A percentile compares a stretch with the other conserved stretches of the same genome.
These are phyloP conservation scores for Lamellibrachia columna DNA, from an alignment of 2,888 invertebrate genomes.

Conservation along the genomic window DNA sequence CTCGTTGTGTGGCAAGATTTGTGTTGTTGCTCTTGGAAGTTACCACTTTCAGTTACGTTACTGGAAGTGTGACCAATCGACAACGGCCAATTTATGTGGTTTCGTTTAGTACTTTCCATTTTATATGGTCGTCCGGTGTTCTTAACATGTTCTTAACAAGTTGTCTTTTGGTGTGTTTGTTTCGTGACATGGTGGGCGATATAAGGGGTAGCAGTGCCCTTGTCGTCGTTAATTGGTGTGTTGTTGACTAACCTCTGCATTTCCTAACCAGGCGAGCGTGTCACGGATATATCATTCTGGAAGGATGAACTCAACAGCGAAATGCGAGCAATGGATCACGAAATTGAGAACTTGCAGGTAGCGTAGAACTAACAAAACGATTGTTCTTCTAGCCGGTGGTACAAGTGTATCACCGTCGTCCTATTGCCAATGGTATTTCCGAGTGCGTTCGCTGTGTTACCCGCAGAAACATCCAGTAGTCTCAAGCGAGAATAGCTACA, in stretches of 20 bases:
- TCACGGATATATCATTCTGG: slow-evolving; percentile 92
- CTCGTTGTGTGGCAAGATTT: not conserved
- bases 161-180: not conserved
- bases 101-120: not conserved
- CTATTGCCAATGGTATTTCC: not conserved
- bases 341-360: slow-evolving; percentile 82
- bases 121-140: not conserved
- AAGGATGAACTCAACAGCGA: slow-evolving; percentile 85
- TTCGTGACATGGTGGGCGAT: not conserved
- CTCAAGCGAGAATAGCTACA: not conserved
- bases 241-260: slow-evolving; percentile 9
- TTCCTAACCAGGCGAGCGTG: slow-evolving; percentile 73
- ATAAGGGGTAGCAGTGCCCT: not conserved
- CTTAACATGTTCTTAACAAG: not conserved
- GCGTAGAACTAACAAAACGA: not conserved
- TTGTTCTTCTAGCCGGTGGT: not conserved
- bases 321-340: slow-evolving; percentile 82
- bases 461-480: not conserved
- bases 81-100: not conserved
- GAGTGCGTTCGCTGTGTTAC: no score
- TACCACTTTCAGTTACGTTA: not conserved
- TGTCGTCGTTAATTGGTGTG: not conserved
- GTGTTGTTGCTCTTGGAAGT: not conserved
- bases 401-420: not conserved
- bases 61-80: not conserved